Base-by-base conservation (phyloP, 2,888 invertebrate genomes). In the Notodonta dromedarius region DNA sequence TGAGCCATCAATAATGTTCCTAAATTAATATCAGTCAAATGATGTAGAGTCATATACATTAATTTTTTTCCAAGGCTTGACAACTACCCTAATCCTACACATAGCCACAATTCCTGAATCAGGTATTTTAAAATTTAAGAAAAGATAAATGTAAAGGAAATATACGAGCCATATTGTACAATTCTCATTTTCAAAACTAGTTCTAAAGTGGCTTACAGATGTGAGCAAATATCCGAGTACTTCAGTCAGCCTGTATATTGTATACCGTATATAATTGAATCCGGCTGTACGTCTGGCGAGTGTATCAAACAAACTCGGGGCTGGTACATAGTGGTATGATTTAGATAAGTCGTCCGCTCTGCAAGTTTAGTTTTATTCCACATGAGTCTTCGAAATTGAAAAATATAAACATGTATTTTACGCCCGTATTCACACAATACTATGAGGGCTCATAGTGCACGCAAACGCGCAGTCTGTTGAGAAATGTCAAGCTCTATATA, bases 311-410 rank as follows among this genome's bases (percentile, higher is more conserved):
- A 74, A 82, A 82, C 81, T 80, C 76, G 62, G 63, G 71, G 65
- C 71, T 73, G 72, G 71, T 76, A 77, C 78, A 82, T 76, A 79
- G 79, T 79, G 76, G 81, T 82, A 85, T 86, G 83, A 85, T 82
- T 86, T 81, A 84, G 85, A 84, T 85, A 86, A 86, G 84, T 83
- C 77, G 74, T 65, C 67, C 75, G 74, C 73, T 77, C 74, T 72
- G 69, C 74, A 75, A 76, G 74, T 66, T 69, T 65, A 63, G 76
- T 42, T 68, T 32, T 70, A 56, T 73, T 82, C 78, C 77, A 61
- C 69, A 75, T 80, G 50, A 52, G 24, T 67, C 78, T 54, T 11
- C 35, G 35, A 50, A 57, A 57, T 35, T 35, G 7, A 1, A 35
- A 35, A 35, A 24, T 2, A 24, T 1, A 24, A 24, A 24, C 24